Conservation (phyloP, 2,113 vertebrate genomes). For the Periophthalmodon schlosseri region DNA sequence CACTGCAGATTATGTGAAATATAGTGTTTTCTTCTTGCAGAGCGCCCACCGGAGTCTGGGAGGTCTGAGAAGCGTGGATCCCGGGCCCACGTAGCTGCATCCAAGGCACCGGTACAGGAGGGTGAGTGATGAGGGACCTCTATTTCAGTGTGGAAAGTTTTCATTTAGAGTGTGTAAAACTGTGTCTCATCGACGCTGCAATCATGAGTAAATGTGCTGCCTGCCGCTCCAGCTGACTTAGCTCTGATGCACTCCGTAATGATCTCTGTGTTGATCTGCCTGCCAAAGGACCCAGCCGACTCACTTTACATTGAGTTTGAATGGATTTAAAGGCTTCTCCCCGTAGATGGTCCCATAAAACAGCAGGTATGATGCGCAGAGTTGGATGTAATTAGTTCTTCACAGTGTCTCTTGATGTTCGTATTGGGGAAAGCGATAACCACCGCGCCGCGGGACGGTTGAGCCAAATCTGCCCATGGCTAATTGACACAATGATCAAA, state of each 20-base stretch:
- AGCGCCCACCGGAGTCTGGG: constrained; percentile 41
- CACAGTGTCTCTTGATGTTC: constrained; percentile 31
- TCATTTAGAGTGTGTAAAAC: neutral
- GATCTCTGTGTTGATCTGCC: constrained; percentile 5
- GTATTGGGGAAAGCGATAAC: constrained; percentile 39
- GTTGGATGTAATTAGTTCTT: constrained; percentile 32
- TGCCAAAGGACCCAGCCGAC: neutral
- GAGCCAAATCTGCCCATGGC: constrained; percentile 35
- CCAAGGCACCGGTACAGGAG: constrained; percentile 49
- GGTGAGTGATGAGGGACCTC: constrained; percentile 50
- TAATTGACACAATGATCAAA: constrained; percentile 49
- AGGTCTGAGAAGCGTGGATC: constrained; percentile 40
- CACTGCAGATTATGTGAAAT: neutral
- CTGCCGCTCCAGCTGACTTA: constrained; percentile 7
- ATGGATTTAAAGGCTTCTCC: constrained; percentile 15
- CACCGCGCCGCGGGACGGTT: constrained; percentile 15
- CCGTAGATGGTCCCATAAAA: constrained; percentile 21
- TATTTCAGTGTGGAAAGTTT: neutral
- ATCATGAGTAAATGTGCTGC: neutral
- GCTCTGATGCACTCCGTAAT: neutral
- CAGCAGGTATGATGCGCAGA: constrained; percentile 9
- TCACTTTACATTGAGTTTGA: constrained; percentile 20
- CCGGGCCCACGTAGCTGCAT: constrained; percentile 39
- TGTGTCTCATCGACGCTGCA: neutral
- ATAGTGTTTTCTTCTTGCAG: constrained; percentile 20